Evolutionary conservation across 1,140 invertebrate genomes (phyloP), one percentile per base, ranked within the genome.

Genomic region (Pachyrhynchus sulphureomaculatus): DNA sequence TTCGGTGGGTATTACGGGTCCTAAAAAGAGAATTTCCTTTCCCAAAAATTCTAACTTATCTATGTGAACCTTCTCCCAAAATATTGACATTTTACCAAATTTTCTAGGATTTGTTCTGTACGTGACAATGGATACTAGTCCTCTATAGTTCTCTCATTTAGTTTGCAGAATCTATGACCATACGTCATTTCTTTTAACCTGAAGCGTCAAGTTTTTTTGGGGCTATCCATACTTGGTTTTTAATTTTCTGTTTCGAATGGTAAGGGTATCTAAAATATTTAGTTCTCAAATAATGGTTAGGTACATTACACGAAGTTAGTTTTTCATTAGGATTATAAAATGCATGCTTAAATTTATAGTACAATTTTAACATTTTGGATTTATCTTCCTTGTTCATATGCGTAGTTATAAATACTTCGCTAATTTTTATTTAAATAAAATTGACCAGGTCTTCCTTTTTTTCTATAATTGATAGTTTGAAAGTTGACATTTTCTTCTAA

Each of bases 101-200:
- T 39, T 6, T 39, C 36, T 9, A 39, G 15, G 13, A 39, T 39
- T 39, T 39, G 5, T 13, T 39, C 36, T 8, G 13, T 13, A 17
- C 36, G 36, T 2, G 80, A 82, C 12, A 86, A 66, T 2, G 82
- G 81, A 68, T 79, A 84, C 17, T 52, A 62, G 53, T 75, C 72
- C 5, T 49, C 62, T 6, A 72, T 66, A 1, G 69, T 75, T 53
- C 61, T 69, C 21, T 69, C 62, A 45, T 76, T 77, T 9, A 77
- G 37, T 59, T 72, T 72, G 23, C 70, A 60, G 45, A 77, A 57
- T 77, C 75, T n/a, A 76, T 65, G 1, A 76, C 74, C 18, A 77
- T 47, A 17, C 74, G 26, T 44, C 68, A 66, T 53, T 73, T 72
- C n/a, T 18, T 63, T 44, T 69, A 66, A 18, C 68, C 68, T 2